Percentiles rank a stretch among this genome's conserved stretches.
Conservation (phyloP, 2,888 invertebrate species). For the Cantharis lateralis region DNA sequence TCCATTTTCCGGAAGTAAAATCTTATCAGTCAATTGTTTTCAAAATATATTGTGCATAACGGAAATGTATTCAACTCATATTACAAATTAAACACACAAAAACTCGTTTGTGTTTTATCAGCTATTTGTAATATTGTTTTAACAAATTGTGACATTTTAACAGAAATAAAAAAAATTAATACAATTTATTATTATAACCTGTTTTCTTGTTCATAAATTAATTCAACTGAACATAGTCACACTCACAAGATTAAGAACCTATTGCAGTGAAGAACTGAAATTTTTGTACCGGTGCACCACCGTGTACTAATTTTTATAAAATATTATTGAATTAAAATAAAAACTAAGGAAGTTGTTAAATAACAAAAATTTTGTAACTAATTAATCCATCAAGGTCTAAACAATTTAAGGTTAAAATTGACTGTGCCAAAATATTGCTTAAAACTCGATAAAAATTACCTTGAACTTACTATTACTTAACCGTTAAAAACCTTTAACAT, state of each 20-base stretch:
- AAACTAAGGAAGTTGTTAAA: neutral
- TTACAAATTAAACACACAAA: neutral
- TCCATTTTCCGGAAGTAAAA: neutral
- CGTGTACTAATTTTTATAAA: neutral
- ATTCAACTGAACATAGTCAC: neutral
- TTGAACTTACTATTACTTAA: neutral
- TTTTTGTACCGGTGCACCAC: neutral
- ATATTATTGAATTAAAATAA: neutral
- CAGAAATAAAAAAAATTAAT: neutral
- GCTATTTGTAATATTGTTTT: neutral
- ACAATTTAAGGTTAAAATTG: conserved; percentile 1
- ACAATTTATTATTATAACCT: neutral
- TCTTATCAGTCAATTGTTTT: neutral
- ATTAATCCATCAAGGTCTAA: conserved; percentile 1
- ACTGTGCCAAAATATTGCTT: neutral
- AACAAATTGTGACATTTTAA: neutral
- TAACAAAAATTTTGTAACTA: neutral
- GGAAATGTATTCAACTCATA: neutral
- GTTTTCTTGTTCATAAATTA: neutral
- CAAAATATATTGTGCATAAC: neutral
- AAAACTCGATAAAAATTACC: neutral
- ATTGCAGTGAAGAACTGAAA: neutral
- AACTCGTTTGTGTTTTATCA: neutral
- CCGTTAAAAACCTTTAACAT: neutral
- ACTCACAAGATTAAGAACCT: neutral